Evolutionary conservation across 1,140 invertebrate genomes (phyloP).

Genomic region (Bombus huntii): DNA sequence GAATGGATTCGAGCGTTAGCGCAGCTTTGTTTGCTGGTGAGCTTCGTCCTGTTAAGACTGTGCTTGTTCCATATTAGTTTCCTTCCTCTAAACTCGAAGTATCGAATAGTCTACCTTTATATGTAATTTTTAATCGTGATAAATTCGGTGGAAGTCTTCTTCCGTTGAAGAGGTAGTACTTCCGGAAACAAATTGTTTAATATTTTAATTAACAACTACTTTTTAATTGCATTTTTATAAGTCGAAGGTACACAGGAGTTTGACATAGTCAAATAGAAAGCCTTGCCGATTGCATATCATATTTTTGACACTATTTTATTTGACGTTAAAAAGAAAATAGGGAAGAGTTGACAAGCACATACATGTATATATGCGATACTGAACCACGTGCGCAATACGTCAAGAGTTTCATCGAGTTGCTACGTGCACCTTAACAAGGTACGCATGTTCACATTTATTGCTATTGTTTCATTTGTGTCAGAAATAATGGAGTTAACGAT

Average conservation of each 20-base stretch:
- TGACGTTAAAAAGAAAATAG: background rate
- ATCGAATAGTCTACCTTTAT: background rate
- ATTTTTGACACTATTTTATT: background rate
- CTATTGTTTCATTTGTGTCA: background rate
- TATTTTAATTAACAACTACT: background rate
- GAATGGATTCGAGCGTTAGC: background rate
- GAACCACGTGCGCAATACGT: slow-evolving; percentile 34
- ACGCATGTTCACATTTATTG: slow-evolving; percentile 10
- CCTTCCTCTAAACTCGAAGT: background rate
- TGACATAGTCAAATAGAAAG: background rate
- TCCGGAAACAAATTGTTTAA: background rate
- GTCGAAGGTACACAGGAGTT: background rate
- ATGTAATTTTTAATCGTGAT: background rate
- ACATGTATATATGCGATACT: slow-evolving; percentile 13
- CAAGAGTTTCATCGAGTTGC: slow-evolving; percentile 13
- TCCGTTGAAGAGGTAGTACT: no score
- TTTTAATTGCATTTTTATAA: background rate
- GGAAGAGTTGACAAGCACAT: background rate
- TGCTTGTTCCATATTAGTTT: background rate
- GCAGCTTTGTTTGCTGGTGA: slow-evolving; percentile 25
- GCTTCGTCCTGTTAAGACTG: background rate
- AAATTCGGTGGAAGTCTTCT: background rate
- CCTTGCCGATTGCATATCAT: no score
- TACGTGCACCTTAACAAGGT: slow-evolving; percentile 8
- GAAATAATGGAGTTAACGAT: no score